Evolutionary conservation across 2,113 vertebrate species (phyloP).

Genomic region (Pipra filicauda): DNA sequence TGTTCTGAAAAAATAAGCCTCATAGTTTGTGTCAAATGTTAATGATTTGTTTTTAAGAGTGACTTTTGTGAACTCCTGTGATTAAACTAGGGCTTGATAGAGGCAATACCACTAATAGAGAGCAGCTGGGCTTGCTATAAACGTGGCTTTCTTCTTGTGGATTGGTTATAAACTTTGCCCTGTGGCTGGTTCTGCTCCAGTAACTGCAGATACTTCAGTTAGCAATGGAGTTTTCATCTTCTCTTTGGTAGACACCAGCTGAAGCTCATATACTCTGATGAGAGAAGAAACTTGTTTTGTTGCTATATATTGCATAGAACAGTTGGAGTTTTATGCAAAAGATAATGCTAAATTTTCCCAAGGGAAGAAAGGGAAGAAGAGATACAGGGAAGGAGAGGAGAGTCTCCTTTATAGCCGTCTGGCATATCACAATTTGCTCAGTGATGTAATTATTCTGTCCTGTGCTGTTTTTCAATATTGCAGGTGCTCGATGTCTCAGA

Average conservation of each 20-base stretch:
- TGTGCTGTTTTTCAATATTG: neutral
- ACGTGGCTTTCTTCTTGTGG: neutral
- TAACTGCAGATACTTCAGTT: neutral
- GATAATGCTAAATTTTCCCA: neutral
- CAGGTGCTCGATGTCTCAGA: neutral
- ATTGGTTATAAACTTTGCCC: conserved; percentile 3
- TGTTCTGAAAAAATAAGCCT: neutral
- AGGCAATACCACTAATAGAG: neutral
- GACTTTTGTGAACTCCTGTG: neutral
- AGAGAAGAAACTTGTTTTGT: neutral
- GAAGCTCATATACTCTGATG: neutral
- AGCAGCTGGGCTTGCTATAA: neutral
- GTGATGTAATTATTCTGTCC: neutral
- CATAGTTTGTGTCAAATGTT: neutral
- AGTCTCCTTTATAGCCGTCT: neutral
- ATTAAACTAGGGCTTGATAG: neutral
- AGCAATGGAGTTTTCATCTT: neutral
- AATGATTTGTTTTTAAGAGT: neutral
- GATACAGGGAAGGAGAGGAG: neutral
- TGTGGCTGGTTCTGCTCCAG: conserved; percentile 17
- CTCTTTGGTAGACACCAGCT: neutral
- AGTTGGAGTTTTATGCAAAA: conserved; percentile 41
- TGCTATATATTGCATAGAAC: neutral
- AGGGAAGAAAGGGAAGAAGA: neutral
- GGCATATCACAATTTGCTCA: neutral